Evolutionary conservation across 2,797 vertebrate species (phyloP), one percentile per base, ranked within the genome.

Genomic region (Poeciliopsis presidionis): DNA sequence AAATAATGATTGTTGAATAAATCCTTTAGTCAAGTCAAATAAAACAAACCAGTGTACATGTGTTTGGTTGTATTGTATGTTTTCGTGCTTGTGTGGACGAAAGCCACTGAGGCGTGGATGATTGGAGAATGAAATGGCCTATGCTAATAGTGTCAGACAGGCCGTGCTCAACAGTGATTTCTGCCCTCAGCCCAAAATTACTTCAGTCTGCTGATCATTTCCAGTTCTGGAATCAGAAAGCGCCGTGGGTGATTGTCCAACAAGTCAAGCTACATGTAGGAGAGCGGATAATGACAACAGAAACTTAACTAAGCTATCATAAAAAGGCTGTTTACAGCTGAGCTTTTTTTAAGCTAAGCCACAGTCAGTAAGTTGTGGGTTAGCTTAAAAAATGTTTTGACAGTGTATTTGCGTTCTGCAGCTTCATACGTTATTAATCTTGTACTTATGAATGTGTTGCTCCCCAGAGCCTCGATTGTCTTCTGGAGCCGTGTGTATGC

Each of bases 401-500:
- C 7, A 22, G 67, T 74, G 18, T 46, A 33, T 87, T 70, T 83
- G 41, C 43, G 70, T 73, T 67, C 77, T 33, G 80, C 51, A 3
- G 25, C 79, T 65, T 63, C 51, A 39, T 69, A 55, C 77, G 77
- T 45, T 55, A 77, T 51, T 76, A 90, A 89, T 89, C 91, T 86
- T 86, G 84, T 86, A 75, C 77, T 4, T 41, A 83, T 80, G 81
- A 46, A 57, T 83, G 59, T 91, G 87, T 89, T 88, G 78, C 77
- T 91, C 87, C 89, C 81, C 88, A 98, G 97, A 92, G 94, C 75
- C 84, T 95, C 61, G 97, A 97, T 76, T 95, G 96, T 86, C 88
- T 99, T 76, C 79, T 96, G 80, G 94, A 95, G 76, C 95, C 97
- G 0, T 97, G 97, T 78, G 90, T 97, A 28, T 92, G 88, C 0